phyloP scores from a whole-genome alignment of 2,797 vertebrate genomes.

The Coregonus sp. region DNA sequence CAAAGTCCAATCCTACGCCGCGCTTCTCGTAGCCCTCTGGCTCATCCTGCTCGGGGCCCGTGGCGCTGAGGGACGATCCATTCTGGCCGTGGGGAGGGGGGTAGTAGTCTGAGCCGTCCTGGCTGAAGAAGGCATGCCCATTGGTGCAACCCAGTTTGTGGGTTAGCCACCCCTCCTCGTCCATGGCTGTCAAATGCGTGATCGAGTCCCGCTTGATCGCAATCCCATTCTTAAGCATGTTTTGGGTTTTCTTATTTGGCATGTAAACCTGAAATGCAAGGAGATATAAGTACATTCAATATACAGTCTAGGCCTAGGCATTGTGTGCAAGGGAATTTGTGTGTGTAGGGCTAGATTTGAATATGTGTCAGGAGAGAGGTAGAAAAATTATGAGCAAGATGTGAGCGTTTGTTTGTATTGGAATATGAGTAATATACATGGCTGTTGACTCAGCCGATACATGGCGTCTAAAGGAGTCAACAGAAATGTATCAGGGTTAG shows the following conservation, averaged over 20 bases:
- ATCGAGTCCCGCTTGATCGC: constrained; percentile 55
- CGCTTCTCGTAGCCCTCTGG: constrained; percentile 65
- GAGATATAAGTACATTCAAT: neutral
- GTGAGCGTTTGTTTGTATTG: neutral
- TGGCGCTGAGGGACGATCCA: constrained; percentile 35
- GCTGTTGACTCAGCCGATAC: neutral
- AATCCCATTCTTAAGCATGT: constrained; percentile 53
- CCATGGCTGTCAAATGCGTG: constrained; percentile 59
- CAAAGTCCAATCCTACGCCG: constrained; percentile 80
- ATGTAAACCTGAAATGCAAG: constrained; percentile 72
- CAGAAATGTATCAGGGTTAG: no score
- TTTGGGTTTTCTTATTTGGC: constrained; percentile 67
- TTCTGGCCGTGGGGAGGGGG: constrained; percentile 53
- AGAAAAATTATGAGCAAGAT: neutral
- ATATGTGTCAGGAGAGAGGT: neutral
- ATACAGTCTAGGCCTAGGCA: neutral
- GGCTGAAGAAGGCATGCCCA: constrained; percentile 48
- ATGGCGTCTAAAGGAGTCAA: neutral
- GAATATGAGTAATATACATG: neutral
- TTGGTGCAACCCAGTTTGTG: constrained; percentile 49
- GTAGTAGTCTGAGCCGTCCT: constrained; percentile 55
- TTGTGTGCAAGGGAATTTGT: neutral
- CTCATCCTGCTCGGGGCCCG: constrained; percentile 39
- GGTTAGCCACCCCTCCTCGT: constrained; percentile 54
- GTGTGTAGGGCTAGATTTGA: neutral